These are phyloP conservation scores for Heteromurus nitidus DNA, from an alignment of 2,888 invertebrate genomes.

Conservation along the genomic window DNA sequence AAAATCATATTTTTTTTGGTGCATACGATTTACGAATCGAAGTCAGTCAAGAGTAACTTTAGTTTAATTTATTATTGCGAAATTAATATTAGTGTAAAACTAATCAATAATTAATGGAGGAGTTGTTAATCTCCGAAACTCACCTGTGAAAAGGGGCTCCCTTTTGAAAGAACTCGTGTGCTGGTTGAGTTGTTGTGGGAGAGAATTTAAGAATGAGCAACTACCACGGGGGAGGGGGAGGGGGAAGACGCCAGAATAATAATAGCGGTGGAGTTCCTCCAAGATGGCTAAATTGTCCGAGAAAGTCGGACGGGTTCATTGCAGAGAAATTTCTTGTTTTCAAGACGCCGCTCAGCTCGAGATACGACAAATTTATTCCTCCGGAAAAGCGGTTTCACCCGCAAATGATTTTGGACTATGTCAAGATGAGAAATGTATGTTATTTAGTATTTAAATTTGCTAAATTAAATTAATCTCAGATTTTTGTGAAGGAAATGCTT, in stretches of 20 bases:
- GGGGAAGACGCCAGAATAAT: slow-evolving; percentile 6
- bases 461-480: background rate
- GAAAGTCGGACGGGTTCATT: slow-evolving; percentile 85
- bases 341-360: slow-evolving; percentile 91
- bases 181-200: too few relatives aligned
- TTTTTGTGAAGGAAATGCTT: slow-evolving; percentile 10
- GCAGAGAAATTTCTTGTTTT: slow-evolving; percentile 92
- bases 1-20: too few relatives aligned
- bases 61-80: too few relatives aligned
- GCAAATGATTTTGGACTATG: slow-evolving; percentile 88
- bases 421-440: slow-evolving; percentile 85
- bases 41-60: too few relatives aligned
- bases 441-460: slow-evolving; percentile 2
- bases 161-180: too few relatives aligned
- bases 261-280: slow-evolving; percentile 84
- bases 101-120: too few relatives aligned
- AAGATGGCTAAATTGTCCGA: slow-evolving; percentile 91
- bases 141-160: too few relatives aligned
- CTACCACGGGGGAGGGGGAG: slow-evolving; percentile 31
- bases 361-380: slow-evolving; percentile 90
- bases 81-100: too few relatives aligned
- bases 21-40: too few relatives aligned
- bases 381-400: slow-evolving; percentile 89
- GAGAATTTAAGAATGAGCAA: slow-evolving; percentile 45
- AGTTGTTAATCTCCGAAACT: too few relatives aligned